A percentile compares a stretch with the other conserved stretches of the same genome.
phyloP scores from a whole-genome alignment of 2,113 vertebrate genomes.

The Cyprinodon variegatus region DNA sequence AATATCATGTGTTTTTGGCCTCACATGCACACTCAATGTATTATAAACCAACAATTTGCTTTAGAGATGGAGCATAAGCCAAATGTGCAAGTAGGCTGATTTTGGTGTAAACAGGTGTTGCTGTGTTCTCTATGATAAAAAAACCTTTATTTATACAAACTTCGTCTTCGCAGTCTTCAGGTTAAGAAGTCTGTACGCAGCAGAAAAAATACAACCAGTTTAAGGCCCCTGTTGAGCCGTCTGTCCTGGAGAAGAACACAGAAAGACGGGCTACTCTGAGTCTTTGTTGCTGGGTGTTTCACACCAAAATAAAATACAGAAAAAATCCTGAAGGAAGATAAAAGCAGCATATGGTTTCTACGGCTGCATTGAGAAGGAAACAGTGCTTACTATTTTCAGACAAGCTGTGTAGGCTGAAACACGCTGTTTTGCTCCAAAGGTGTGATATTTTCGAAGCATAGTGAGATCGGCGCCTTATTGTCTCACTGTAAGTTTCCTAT shows the following conservation, averaged over 20 bases:
- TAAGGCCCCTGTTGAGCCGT: slow-evolving; percentile 19
- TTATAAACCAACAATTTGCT: slow-evolving; percentile 66
- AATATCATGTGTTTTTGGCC: slow-evolving; percentile 39
- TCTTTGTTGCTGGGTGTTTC: slow-evolving; percentile 36
- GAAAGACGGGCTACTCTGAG: slow-evolving; percentile 27
- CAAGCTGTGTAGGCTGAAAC: slow-evolving; percentile 71
- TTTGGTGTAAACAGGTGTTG: slow-evolving; percentile 64
- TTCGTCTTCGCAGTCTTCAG: background rate
- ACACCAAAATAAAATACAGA: slow-evolving; percentile 34
- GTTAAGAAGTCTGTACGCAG: slow-evolving; percentile 47
- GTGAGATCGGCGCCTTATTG: slow-evolving; percentile 51
- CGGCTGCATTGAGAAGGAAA: slow-evolving; percentile 56
- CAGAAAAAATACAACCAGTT: slow-evolving; percentile 46
- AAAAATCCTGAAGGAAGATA: slow-evolving; percentile 17
- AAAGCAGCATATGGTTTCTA: slow-evolving; percentile 64
- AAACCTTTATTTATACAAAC: slow-evolving; percentile 32
- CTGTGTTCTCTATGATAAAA: slow-evolving; percentile 69
- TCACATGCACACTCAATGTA: slow-evolving; percentile 52
- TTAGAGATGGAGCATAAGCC: slow-evolving; percentile 58
- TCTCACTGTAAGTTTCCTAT: slow-evolving; percentile 58
- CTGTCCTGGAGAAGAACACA: slow-evolving; percentile 31
- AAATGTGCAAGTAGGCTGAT: slow-evolving; percentile 72
- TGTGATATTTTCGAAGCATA: slow-evolving; percentile 74
- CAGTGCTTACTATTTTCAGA: slow-evolving; percentile 71
- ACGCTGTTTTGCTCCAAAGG: slow-evolving; percentile 72